phyloP scores from a whole-genome alignment of 1,140 invertebrate species.

The Pectinophora gossypiella region DNA sequence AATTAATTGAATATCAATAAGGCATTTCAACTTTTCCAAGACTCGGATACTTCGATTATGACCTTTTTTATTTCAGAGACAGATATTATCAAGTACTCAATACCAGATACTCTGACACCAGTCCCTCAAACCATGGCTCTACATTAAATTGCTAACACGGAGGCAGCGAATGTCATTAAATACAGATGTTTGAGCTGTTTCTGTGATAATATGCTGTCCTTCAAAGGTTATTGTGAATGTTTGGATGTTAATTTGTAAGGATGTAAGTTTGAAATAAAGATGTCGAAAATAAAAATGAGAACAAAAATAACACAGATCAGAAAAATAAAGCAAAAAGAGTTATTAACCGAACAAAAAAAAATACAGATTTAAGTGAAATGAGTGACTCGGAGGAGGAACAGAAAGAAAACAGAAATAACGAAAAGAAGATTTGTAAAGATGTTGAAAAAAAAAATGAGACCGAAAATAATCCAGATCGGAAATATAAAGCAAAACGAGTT shows the following conservation, averaged over 20 bases:
- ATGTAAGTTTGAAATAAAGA: not conserved
- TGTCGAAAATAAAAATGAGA: conserved; percentile 3
- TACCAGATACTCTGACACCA: not conserved
- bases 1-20: too few relatives aligned
- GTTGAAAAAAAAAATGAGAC: conserved; percentile 7
- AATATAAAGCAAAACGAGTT: not conserved
- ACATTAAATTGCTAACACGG: conserved; percentile 4
- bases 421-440: not conserved
- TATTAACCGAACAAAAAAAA: conserved; percentile 3
- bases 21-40: not conserved
- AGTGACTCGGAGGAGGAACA: not conserved
- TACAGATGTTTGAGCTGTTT: conserved; percentile 7
- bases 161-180: not conserved
- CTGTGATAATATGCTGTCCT: not conserved
- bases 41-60: not conserved
- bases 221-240: conserved; percentile 3
- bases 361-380: not conserved
- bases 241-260: not conserved
- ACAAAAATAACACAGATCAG: not conserved
- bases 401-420: not conserved
- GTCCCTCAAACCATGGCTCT: conserved; percentile 6
- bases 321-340: not conserved
- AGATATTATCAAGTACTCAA: not conserved
- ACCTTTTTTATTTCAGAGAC: not conserved
- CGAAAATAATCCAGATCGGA: not conserved